Conservation (phyloP, 2,797 vertebrate genomes). For the Rallus crepitans region DNA sequence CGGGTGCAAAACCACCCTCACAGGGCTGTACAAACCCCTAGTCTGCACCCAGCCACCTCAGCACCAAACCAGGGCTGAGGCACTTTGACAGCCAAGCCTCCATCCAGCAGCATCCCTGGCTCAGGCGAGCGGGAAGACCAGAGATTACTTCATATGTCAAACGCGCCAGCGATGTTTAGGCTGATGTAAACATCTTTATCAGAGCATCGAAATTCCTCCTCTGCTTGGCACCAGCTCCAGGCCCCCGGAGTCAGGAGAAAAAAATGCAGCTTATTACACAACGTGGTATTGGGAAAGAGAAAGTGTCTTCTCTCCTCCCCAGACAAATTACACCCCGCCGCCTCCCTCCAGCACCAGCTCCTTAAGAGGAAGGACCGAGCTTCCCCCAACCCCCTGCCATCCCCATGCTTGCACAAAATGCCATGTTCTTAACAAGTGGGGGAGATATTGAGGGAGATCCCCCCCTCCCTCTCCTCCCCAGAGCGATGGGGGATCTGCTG, state of each 20-base stretch:
- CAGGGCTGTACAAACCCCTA: neutral
- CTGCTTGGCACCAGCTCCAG: conserved; percentile 66
- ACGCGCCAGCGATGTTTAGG: conserved; percentile 61
- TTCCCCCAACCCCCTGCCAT: neutral
- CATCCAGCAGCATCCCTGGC: conserved; percentile 2
- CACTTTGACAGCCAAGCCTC: neutral
- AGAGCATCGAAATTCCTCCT: conserved; percentile 61
- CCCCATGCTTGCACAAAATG: accelerated
- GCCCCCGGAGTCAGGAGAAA: conserved; percentile 65
- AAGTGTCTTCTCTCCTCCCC: neutral
- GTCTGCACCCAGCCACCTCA: neutral
- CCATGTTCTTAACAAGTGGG: neutral
- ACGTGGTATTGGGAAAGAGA: conserved; percentile 65
- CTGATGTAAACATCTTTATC: conserved; percentile 82
- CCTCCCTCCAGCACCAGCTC: neutral
- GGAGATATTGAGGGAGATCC: neutral
- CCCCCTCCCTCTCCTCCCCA: too few species aligned
- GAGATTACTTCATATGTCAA: conserved; percentile 66
- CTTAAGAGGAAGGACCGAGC: neutral
- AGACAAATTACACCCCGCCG: neutral
- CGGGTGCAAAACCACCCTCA: neutral
- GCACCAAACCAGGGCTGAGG: neutral
- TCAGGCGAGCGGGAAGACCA: neutral
- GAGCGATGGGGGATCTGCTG: neutral
- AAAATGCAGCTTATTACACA: conserved; percentile 77